phyloP scores from a whole-genome alignment of 30 jellyfish, hydroid and myxozoan genomes.

The Aurelia aurita complex sp. Pacific region DNA sequence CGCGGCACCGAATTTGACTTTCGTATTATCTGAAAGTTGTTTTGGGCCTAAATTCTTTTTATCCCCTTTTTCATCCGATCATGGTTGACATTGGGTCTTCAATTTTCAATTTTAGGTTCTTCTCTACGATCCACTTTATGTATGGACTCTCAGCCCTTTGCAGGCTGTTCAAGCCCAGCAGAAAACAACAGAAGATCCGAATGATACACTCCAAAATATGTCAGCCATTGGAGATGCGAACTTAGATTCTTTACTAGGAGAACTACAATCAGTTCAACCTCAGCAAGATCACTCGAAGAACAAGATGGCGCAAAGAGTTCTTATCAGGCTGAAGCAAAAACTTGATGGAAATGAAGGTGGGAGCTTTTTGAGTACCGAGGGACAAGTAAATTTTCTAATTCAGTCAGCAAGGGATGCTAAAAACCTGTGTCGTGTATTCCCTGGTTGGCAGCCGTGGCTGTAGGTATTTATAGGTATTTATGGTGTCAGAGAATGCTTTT shows the following conservation, averaged over 20 bases:
- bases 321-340: constrained; percentile 80
- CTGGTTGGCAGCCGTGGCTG: constrained; percentile 99
- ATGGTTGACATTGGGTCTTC: too few relatives aligned
- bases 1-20: too few relatives aligned
- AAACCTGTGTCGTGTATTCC: constrained; percentile 83
- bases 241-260: constrained; percentile 42
- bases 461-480: not conserved
- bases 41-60: too few relatives aligned
- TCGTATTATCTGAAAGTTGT: too few relatives aligned
- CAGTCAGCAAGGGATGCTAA: constrained; percentile 85
- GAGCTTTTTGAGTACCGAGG: constrained; percentile 78
- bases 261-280: constrained; percentile 53
- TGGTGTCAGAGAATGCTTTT: too few relatives aligned
- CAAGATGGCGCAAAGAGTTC: constrained; percentile 95
- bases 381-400: constrained; percentile 90
- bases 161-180: constrained; percentile 79
- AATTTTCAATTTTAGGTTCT: constrained; percentile 60
- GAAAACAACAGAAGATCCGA: constrained; percentile 44
- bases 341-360: constrained; percentile 91
- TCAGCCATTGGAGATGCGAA: constrained; percentile 34
- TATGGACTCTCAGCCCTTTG: constrained; percentile 87
- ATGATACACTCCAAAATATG: constrained; percentile 35
- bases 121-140: constrained; percentile 92
- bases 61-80: too few relatives aligned
- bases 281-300: constrained; percentile 58